A percentile compares a stretch with the other conserved stretches of the same genome.
These are phyloP conservation scores for Equus quagga DNA, from an alignment of 2,113 vertebrate genomes.

Conservation along the genomic window DNA sequence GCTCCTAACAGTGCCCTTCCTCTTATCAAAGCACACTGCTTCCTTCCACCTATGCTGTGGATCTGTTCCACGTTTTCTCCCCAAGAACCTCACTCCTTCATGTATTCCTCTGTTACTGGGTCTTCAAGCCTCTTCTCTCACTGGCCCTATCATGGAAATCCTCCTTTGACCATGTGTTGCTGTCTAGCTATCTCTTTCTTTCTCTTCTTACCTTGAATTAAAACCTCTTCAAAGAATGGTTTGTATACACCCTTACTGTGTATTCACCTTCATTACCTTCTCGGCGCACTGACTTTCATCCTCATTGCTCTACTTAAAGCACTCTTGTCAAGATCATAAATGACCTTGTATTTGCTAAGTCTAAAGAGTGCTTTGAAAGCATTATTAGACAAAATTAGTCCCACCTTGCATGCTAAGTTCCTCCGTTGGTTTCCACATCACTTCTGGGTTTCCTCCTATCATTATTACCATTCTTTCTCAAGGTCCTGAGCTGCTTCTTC, in stretches of 20 bases:
- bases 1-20: not conserved
- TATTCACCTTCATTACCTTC: not conserved
- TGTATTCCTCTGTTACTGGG: not conserved
- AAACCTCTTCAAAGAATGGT: not conserved
- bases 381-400: not conserved
- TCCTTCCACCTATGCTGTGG: not conserved
- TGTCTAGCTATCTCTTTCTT: not conserved
- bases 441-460: not conserved
- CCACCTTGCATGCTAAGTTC: not conserved
- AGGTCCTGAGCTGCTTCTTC: not conserved
- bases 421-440: not conserved
- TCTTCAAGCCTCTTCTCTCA: not conserved
- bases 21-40: not conserved
- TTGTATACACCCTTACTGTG: not conserved
- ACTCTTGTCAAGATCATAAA: not conserved
- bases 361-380: not conserved
- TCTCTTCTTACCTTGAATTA: not conserved
- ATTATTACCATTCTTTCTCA: not conserved
- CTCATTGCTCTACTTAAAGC: not conserved
- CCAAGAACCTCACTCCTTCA: not conserved
- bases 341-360: not conserved
- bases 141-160: not conserved
- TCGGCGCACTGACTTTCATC: not conserved
- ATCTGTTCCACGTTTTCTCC: not conserved
- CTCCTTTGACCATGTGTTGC: not conserved